Evolutionary conservation across 92 coral and sea anemone species (phyloP).

Genomic region (Bergia sp.): DNA sequence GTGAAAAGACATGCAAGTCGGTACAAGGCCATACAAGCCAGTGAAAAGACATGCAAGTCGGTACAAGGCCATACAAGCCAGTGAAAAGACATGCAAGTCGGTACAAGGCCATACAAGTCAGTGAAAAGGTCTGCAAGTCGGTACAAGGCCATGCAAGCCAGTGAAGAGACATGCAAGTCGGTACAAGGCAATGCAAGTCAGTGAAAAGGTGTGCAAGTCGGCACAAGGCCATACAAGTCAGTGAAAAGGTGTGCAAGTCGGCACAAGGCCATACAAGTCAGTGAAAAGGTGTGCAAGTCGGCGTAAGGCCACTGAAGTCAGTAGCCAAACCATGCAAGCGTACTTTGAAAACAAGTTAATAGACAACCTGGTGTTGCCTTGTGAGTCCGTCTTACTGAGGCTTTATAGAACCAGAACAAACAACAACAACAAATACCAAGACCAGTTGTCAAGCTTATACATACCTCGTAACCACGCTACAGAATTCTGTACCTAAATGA

Average conservation of each 20-base stretch:
- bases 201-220: background rate
- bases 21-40: no score
- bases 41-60: no score
- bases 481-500: constrained; percentile 81
- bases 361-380: no score
- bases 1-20: no score
- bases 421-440: background rate
- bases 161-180: background rate
- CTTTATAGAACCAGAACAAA: background rate
- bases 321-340: no score
- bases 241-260: no score
- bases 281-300: background rate
- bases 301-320: background rate
- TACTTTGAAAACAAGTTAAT: no score
- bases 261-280: background rate
- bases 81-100: no score
- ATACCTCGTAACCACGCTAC: constrained; percentile 80
- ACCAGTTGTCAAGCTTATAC: background rate
- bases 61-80: no score
- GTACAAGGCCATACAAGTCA: no score
- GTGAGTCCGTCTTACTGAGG: no score
- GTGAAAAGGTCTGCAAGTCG: background rate
- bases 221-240: background rate
- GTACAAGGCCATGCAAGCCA: background rate
- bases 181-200: background rate